Conservation (phyloP, 2,888 invertebrate genomes). For the Epirrhoe alternata region DNA sequence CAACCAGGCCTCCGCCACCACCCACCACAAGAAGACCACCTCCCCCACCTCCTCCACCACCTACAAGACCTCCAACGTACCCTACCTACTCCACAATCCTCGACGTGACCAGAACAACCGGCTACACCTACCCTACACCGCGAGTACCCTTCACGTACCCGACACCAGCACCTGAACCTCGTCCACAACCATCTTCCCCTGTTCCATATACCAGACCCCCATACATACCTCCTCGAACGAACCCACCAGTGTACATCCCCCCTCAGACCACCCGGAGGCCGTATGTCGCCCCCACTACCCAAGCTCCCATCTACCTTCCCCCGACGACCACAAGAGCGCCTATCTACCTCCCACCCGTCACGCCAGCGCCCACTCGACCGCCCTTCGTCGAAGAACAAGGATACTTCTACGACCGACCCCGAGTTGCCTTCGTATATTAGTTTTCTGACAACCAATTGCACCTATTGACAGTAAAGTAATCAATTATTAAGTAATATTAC, state of each 20-base stretch:
- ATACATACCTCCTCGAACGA: conserved; percentile 28
- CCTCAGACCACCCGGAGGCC: conserved; percentile 37
- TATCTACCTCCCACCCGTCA: conserved; percentile 51
- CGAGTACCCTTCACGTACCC: conserved; percentile 45
- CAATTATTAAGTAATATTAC: background rate
- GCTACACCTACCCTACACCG: conserved; percentile 61
- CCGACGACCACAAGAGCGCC: conserved; percentile 33
- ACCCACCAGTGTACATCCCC: conserved; percentile 34
- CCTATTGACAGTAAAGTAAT: conserved; percentile 31
- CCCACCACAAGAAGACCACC: conserved; percentile 9
- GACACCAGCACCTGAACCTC: conserved; percentile 27
- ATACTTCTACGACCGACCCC: conserved; percentile 77
- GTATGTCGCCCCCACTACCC: conserved; percentile 49
- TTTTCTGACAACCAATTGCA: conserved; percentile 48
- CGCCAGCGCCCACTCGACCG: conserved; percentile 62
- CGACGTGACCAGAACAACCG: conserved; percentile 53
- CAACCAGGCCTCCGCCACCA: conserved; percentile 38
- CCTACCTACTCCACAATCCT: conserved; percentile 41
- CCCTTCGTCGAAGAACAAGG: conserved; percentile 72
- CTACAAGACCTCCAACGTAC: conserved; percentile 40
- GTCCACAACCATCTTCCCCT: conserved; percentile 39
- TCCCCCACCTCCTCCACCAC: conserved; percentile 38
- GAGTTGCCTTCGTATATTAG: conserved; percentile 75
- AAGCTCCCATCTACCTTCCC: conserved; percentile 36
- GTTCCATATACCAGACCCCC: conserved; percentile 43